A percentile compares a stretch with the other conserved stretches of the same genome.
Conservation (phyloP, 2,797 vertebrate genomes). For the Myotis daubentonii region DNA sequence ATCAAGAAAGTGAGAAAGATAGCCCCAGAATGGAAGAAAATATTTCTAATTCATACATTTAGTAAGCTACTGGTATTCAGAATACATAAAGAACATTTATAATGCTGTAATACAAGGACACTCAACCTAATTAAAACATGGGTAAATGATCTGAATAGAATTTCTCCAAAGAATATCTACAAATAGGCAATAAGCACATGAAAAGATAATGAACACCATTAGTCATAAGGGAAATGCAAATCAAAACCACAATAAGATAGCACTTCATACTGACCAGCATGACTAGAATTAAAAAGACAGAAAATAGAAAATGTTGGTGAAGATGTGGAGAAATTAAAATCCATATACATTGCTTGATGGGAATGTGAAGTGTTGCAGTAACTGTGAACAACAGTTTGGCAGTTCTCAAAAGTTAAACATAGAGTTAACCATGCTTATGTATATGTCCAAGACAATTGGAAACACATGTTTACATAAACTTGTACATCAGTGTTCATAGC, state of each 20-base stretch:
- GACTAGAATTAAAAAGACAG: not conserved
- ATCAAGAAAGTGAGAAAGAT: not conserved
- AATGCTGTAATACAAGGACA: not conserved
- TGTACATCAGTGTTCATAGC: not conserved
- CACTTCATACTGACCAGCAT: not conserved
- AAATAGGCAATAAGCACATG: not conserved
- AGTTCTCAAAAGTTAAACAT: not conserved
- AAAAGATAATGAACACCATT: not conserved
- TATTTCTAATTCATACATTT: not conserved
- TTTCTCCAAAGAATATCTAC: not conserved
- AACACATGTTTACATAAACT: not conserved
- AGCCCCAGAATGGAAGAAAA: not conserved
- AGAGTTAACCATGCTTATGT: not conserved
- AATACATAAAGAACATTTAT: not conserved
- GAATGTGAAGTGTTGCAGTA: not conserved
- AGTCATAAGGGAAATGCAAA: not conserved
- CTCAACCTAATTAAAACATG: not conserved
- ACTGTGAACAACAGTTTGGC: not conserved
- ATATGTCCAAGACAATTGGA: not conserved
- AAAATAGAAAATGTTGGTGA: not conserved
- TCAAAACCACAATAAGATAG: not conserved
- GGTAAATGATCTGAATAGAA: not conserved
- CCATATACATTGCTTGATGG: not conserved
- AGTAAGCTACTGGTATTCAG: not conserved
- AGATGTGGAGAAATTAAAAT: not conserved